phyloP scores from a whole-genome alignment of 2,797 vertebrate genomes.

The Gadopsis bispinosus region DNA sequence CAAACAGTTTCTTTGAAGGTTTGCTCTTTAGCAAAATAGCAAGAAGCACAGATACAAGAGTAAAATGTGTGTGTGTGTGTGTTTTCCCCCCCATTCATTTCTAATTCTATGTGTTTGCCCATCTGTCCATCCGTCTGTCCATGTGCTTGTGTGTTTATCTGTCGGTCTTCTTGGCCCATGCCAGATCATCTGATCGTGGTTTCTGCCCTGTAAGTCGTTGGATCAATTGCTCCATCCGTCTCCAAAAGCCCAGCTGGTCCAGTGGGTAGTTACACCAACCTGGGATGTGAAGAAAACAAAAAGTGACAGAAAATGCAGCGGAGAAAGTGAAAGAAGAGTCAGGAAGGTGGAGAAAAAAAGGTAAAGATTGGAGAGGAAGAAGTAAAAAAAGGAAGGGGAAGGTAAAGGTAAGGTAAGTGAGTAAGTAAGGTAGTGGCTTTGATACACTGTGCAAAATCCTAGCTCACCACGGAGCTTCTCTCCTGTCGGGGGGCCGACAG shows the following conservation, averaged over 20 bases:
- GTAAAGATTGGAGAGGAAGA: background rate
- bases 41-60: constrained; percentile 49
- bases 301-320: background rate
- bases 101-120: constrained; percentile 12
- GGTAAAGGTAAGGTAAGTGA: no score
- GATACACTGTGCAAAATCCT: background rate
- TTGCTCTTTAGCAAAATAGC: constrained; percentile 46
- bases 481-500: background rate
- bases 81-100: constrained; percentile 9
- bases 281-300: constrained; percentile 39
- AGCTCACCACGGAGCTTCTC: background rate
- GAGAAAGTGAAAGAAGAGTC: background rate
- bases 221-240: constrained; percentile 80
- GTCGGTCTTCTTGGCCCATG: constrained; percentile 84
- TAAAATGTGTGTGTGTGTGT: constrained; percentile 40
- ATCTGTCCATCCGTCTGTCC: background rate
- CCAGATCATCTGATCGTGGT: constrained; percentile 84
- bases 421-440: no score
- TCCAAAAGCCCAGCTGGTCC: constrained; percentile 85
- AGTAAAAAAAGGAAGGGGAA: background rate
- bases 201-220: constrained; percentile 78
- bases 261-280: constrained; percentile 87
- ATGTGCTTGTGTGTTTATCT: constrained; percentile 56
- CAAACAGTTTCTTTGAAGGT: constrained; percentile 45
- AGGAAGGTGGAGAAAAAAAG: background rate